These are phyloP conservation scores for Nipponacmea schrenckii DNA, from an alignment of 2,888 invertebrate genomes.

Conservation along the genomic window DNA sequence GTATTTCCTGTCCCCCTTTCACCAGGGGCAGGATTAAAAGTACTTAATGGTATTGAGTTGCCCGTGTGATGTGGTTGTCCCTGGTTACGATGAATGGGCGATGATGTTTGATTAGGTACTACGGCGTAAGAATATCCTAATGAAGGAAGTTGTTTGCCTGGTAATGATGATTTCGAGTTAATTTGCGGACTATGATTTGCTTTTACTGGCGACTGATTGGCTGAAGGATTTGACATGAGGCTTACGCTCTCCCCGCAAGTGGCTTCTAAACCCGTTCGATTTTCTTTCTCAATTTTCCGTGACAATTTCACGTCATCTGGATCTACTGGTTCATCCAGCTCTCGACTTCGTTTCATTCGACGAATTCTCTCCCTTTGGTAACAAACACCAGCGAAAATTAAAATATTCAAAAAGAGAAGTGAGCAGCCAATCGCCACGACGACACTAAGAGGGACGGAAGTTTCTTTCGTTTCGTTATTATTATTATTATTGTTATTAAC, in stretches of 20 bases:
- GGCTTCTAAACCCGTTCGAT: slow-evolving; percentile 12
- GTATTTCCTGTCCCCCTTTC: background rate
- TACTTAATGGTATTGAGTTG: slow-evolving; percentile 27
- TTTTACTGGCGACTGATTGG: slow-evolving; percentile 15
- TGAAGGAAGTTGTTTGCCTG: slow-evolving; percentile 17
- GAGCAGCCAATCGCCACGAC: slow-evolving; percentile 92
- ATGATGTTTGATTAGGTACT: slow-evolving; percentile 53
- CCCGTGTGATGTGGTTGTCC: slow-evolving; percentile 26
- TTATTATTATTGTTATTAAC: background rate
- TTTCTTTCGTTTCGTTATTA: slow-evolving; percentile 5
- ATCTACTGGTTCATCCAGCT: slow-evolving; percentile 28
- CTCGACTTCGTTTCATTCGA: slow-evolving; percentile 40
- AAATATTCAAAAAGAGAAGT: slow-evolving; percentile 87
- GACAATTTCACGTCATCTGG: slow-evolving; percentile 30
- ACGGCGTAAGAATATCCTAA: slow-evolving; percentile 51
- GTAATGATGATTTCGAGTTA: slow-evolving; percentile 19
- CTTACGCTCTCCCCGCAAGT: slow-evolving; percentile 30
- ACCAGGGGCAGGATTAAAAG: slow-evolving; percentile 25
- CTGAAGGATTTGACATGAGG: slow-evolving; percentile 27
- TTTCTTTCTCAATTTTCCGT: slow-evolving; percentile 32
- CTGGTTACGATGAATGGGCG: slow-evolving; percentile 52
- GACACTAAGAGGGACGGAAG: slow-evolving; percentile 60
- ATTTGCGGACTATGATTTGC: slow-evolving; percentile 15
- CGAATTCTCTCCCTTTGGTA: slow-evolving; percentile 75
- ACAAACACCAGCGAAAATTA: slow-evolving; percentile 94